Conservation (phyloP, 2,113 vertebrate genomes). For the Microcebus lehilahytsara region DNA sequence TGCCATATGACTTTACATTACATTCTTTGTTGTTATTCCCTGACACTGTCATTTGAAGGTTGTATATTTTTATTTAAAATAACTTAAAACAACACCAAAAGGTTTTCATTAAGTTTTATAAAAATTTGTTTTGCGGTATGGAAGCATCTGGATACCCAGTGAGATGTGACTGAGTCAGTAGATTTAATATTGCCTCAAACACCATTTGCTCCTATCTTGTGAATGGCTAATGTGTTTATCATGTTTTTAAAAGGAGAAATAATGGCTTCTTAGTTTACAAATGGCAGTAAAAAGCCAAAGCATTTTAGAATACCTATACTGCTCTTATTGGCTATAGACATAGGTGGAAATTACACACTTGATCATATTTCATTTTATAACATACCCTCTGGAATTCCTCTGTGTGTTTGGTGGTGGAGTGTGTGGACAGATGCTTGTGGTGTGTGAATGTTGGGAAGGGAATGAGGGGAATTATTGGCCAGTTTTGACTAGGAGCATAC, state of each 20-base stretch:
- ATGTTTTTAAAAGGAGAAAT: neutral
- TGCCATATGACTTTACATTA: neutral
- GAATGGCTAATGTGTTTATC: neutral
- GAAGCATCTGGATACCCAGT: neutral
- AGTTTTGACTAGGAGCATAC: neutral
- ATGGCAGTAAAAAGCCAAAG: neutral
- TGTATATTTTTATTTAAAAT: neutral
- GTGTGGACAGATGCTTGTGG: neutral
- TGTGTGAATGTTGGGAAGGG: neutral
- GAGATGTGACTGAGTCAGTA: neutral
- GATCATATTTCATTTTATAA: neutral
- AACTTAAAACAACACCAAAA: neutral
- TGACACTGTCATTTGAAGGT: neutral
- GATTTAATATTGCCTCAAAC: neutral
- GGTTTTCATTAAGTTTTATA: neutral
- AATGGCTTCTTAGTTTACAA: neutral
- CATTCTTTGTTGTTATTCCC: neutral
- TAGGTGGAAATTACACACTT: neutral
- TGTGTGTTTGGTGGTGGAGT: neutral
- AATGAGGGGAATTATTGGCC: neutral
- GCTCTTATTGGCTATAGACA: neutral
- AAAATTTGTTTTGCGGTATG: neutral
- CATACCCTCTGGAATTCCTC: neutral
- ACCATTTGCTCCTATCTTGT: neutral
- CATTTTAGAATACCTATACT: neutral